Percentiles rank a stretch among this genome's conserved stretches.
Evolutionary conservation across 2,797 vertebrate genomes (phyloP).

Genomic region (Enoplosus armatus): DNA sequence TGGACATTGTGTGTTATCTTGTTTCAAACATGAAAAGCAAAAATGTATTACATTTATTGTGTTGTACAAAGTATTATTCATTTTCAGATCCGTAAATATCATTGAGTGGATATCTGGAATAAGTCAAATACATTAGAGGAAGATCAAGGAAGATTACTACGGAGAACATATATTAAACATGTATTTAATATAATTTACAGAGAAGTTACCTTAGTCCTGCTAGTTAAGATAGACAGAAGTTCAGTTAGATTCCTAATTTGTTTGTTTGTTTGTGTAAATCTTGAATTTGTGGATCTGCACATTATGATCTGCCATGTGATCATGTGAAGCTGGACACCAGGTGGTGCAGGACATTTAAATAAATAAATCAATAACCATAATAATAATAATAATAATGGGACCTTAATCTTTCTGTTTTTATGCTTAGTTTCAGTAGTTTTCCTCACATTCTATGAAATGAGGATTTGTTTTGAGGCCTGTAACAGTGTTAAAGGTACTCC

Average conservation of each 20-base stretch:
- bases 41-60: background rate
- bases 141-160: background rate
- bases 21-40: background rate
- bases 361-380: no score
- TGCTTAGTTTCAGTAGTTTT: background rate
- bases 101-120: background rate
- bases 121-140: background rate
- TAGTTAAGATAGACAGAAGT: background rate
- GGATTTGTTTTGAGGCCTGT: background rate
- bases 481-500: background rate
- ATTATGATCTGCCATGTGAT: background rate
- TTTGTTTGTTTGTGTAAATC: background rate
- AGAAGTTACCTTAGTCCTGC: background rate
- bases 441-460: background rate
- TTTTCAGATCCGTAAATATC: background rate
- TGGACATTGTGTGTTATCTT: background rate
- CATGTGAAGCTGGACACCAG: background rate
- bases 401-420: background rate
- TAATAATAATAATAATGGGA: background rate
- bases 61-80: background rate
- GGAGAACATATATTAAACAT: background rate
- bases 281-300: background rate
- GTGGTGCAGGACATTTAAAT: background rate
- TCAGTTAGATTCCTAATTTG: no score
- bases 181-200: background rate